phyloP scores from a whole-genome alignment of 1,140 invertebrate species.

The Zaprionus capensis region DNA sequence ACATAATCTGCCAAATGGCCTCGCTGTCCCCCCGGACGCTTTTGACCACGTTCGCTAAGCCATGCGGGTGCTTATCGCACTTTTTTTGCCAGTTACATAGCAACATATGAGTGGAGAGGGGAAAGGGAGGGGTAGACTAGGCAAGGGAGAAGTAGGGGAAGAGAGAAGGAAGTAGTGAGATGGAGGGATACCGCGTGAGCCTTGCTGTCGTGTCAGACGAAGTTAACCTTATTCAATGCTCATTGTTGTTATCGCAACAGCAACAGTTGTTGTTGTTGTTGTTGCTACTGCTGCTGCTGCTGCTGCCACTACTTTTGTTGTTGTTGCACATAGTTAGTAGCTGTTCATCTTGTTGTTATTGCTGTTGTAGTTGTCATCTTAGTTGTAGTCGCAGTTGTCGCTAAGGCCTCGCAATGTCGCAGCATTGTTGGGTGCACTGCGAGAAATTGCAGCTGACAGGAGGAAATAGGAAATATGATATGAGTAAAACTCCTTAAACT shows the following conservation, averaged over 20 bases:
- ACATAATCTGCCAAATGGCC: conserved; percentile 72
- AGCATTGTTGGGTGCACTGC: conserved; percentile 53
- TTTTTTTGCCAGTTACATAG: conserved; percentile 6
- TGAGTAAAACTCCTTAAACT: no score
- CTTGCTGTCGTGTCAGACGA: conserved; percentile 34
- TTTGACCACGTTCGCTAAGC: conserved; percentile 19
- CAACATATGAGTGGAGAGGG: background rate
- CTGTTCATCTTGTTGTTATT: conserved; percentile 22
- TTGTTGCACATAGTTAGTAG: conserved; percentile 4
- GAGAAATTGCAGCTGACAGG: conserved; percentile 29
- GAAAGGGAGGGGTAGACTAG: background rate
- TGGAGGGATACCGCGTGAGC: background rate
- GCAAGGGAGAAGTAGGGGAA: background rate
- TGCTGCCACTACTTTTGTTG: conserved; percentile 28
- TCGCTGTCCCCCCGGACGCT: conserved; percentile 38
- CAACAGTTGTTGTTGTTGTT: conserved; percentile 11
- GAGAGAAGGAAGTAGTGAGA: background rate
- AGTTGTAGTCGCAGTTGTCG: conserved; percentile 27
- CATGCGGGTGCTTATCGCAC: conserved; percentile 69
- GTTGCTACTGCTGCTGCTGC: conserved; percentile 18
- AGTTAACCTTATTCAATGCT: conserved; percentile 73
- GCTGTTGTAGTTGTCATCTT: conserved; percentile 25
- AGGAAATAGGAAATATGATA: background rate
- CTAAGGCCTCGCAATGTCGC: conserved; percentile 64
- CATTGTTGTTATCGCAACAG: conserved; percentile 60